Base-by-base conservation (phyloP, 2,113 vertebrate species). In the Podarcis raffonei region DNA sequence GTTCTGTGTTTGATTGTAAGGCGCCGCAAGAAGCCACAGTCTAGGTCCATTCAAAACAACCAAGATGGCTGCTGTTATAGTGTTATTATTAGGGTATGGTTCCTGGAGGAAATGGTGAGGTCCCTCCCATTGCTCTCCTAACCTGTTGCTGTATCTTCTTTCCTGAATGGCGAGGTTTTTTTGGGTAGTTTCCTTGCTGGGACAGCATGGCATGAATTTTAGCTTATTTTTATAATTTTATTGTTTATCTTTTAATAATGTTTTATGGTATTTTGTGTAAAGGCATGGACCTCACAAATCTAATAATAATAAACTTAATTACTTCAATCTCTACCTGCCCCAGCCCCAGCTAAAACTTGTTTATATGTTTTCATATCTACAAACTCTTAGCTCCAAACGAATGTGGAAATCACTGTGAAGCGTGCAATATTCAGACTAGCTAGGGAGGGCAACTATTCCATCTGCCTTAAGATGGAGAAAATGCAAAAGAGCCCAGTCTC, bases 401-500 rank as follows among this genome's bases (percentile, higher is more conserved):
- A 72, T 81, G 66, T 68, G 57, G 18, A 80, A 77, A n/a, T 32
- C 84, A n/a, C 71, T 1, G 16, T 80, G 84, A 27, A 92, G 39
- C 72, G 18, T 89, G 69, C 48, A 91, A 6, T 76, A 66, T 39
- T 71, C 39, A 72, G 66, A 32, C 9, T 35, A 76, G 30, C 22
- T 74, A 32, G 37, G 59, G n/a, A 30, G 57, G 37, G 71, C 42
- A 37, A 75, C 85, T 83, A 83, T 16, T 82, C 88, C 59, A 72
- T 77, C 59, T 30, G 68, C 80, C 68, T 87, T 83, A 18, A 35
- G 78, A 85, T 16, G 18, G n/a, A 76, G 80, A 89, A 42, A n/a
- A 2, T 13, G 2, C 6, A 84, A 69, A 83, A 75, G 62, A 79
- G 20, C n/a, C 65, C 78, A 59, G 20, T 90, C 76, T 88, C 91